These are phyloP conservation scores for Lindbergichthys nudifrons DNA, from an alignment of 2,797 vertebrate genomes.

Conservation along the genomic window DNA sequence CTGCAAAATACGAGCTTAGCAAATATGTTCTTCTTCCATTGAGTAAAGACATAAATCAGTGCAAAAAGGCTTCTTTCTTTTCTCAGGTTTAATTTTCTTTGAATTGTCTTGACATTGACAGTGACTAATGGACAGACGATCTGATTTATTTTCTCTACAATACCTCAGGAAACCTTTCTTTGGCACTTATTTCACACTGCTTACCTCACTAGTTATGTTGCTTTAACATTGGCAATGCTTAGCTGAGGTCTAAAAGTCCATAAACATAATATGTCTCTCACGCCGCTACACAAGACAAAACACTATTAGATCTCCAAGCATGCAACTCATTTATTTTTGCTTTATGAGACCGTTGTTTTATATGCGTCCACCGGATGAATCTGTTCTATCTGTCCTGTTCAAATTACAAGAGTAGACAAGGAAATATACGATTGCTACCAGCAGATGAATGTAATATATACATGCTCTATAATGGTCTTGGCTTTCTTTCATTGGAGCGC, in stretches of 20 bases:
- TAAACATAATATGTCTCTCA: constrained; percentile 61
- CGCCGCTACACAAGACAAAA: constrained; percentile 55
- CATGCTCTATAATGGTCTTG: constrained; percentile 15
- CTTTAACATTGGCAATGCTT: constrained; percentile 3
- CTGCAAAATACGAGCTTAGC: not conserved
- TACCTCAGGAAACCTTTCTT: not conserved
- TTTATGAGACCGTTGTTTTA: constrained; percentile 35
- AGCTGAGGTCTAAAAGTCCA: constrained; percentile 55
- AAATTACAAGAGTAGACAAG: constrained; percentile 27
- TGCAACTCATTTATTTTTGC: constrained; percentile 23
- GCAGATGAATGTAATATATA: constrained; percentile 27
- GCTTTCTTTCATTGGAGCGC: constrained; percentile 13
- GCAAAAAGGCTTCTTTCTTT: not conserved
- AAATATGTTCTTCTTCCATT: not conserved
- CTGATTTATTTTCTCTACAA: not conserved
- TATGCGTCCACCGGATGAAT: constrained; percentile 15
- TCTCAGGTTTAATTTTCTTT: constrained; percentile 24
- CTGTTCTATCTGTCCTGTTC: constrained; percentile 16
- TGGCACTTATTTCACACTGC: not conserved
- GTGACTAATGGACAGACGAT: constrained; percentile 28
- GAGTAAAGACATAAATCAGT: constrained; percentile 19
- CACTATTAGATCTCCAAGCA: constrained; percentile 1
- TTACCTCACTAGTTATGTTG: not conserved
- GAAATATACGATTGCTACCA: constrained; percentile 23
- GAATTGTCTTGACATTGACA: constrained; percentile 21